Evolutionary conservation across 2,113 vertebrate species (phyloP).

Genomic region (Ranitomeya imitator): DNA sequence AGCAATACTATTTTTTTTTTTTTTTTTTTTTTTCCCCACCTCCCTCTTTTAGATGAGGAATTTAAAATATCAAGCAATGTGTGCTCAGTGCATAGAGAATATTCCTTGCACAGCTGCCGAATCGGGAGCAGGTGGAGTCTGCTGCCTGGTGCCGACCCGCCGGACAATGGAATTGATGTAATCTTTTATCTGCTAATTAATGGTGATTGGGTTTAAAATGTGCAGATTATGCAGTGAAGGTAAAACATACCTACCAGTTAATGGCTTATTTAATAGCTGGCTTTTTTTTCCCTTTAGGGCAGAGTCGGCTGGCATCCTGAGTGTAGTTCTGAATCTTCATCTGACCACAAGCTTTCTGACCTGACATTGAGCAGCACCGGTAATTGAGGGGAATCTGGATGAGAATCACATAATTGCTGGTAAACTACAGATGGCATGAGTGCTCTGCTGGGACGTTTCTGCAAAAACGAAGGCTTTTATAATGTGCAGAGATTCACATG

Average conservation of each 20-base stretch:
- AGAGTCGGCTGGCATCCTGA: constrained; percentile 21
- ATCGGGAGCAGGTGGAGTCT: background rate
- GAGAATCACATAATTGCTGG: background rate
- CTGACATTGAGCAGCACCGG: constrained; percentile 55
- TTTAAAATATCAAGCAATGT: background rate
- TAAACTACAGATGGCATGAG: background rate
- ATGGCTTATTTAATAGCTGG: background rate
- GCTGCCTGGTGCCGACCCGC: background rate
- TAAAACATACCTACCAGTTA: background rate
- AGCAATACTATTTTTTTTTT: background rate
- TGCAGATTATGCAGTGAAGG: background rate
- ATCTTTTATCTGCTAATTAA: background rate
- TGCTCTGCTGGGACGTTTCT: background rate
- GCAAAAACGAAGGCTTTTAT: background rate
- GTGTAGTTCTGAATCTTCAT: constrained; percentile 22
- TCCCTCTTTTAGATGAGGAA: constrained; percentile 15
- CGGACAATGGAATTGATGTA: constrained; percentile 20
- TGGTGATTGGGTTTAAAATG: background rate
- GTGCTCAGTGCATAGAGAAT: background rate
- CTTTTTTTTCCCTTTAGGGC: background rate
- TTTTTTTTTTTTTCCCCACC: background rate
- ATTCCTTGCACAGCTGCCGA: background rate
- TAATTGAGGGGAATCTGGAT: background rate
- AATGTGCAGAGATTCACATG: background rate
- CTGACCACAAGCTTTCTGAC: constrained; percentile 12